phyloP scores from a whole-genome alignment of 2,113 vertebrate genomes.

The Pelodiscus sinensis region DNA sequence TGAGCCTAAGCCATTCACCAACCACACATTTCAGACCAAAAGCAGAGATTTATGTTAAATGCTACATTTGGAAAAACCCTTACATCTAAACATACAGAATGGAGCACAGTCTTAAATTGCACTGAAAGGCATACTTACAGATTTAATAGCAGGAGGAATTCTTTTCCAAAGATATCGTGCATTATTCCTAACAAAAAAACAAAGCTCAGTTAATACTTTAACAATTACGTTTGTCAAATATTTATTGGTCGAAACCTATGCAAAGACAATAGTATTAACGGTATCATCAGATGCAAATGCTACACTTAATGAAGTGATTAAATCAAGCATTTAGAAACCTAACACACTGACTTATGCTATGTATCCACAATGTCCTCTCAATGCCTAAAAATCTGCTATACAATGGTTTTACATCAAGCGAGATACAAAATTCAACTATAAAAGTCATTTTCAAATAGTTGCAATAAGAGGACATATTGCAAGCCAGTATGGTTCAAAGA shows the following conservation, averaged over 20 bases:
- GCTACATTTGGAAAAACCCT: fast-evolving
- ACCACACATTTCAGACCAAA: not conserved
- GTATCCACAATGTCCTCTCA: not conserved
- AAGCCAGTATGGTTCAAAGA: not conserved
- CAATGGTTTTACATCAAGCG: not conserved
- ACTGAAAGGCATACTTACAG: constrained; percentile 80
- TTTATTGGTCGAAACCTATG: not conserved
- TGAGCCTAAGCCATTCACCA: not conserved
- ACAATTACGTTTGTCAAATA: not conserved
- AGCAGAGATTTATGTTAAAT: not conserved
- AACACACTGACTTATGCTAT: not conserved
- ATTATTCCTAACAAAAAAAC: constrained; percentile 87
- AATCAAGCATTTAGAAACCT: not conserved
- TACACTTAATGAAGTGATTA: not conserved
- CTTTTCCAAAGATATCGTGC: constrained; percentile 97
- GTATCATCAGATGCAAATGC: not conserved
- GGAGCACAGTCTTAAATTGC: not conserved
- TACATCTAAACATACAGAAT: not conserved
- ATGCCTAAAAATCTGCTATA: not conserved
- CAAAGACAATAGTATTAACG: not conserved
- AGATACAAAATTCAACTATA: not conserved
- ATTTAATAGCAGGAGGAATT: constrained; percentile 92
- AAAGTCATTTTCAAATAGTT: not conserved
- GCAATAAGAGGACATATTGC: not conserved
- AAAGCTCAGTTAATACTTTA: not conserved